Evolutionary conservation across 1,140 invertebrate genomes (phyloP).

Genomic region (Bombus impatiens): DNA sequence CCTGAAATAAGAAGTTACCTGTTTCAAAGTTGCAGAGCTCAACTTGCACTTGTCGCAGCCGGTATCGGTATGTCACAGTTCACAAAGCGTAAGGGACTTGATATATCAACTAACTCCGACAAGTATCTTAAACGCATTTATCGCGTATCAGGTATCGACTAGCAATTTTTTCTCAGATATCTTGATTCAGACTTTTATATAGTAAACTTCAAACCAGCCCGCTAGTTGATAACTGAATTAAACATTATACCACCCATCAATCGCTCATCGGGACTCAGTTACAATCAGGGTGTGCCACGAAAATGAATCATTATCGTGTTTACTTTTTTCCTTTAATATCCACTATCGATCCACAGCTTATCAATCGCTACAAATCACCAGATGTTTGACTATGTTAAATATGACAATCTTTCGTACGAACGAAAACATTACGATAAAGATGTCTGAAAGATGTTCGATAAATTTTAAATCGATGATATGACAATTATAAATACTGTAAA

Average conservation of each 20-base stretch:
- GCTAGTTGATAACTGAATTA: too few relatives aligned
- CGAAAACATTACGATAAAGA: neutral
- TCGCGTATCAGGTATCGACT: neutral
- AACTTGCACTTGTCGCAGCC: too few relatives aligned
- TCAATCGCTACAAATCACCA: too few relatives aligned
- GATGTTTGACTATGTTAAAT: neutral
- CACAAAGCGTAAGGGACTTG: too few relatives aligned
- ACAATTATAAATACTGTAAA: neutral
- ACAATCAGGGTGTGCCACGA: neutral
- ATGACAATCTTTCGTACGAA: neutral
- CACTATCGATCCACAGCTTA: neutral
- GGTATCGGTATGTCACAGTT: too few relatives aligned
- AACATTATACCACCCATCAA: too few relatives aligned
- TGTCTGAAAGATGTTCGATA: neutral
- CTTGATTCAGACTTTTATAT: neutral
- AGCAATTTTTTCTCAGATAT: neutral
- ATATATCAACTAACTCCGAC: too few relatives aligned
- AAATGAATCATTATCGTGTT: neutral
- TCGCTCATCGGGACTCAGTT: neutral
- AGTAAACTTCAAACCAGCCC: neutral
- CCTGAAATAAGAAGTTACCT: neutral
- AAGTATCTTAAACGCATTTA: neutral
- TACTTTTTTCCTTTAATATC: neutral
- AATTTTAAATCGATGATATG: too few relatives aligned
- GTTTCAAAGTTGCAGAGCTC: neutral